These are phyloP conservation scores for Apodemus agrarius DNA, from an alignment of 2,797 vertebrate genomes.

Conservation along the genomic window DNA sequence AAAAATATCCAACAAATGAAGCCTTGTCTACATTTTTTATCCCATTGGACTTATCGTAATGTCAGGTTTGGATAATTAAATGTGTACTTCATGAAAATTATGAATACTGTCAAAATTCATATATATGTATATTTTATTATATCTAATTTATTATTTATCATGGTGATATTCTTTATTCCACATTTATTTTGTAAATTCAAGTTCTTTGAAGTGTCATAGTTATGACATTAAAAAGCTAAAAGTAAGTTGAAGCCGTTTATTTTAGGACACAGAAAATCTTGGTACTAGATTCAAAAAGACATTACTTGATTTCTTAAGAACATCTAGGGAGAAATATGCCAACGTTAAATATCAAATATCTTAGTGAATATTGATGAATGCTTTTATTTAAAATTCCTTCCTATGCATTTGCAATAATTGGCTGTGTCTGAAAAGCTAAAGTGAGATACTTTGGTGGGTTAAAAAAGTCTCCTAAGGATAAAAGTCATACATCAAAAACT, in stretches of 20 bases:
- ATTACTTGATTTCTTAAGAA: slow-evolving; percentile 26
- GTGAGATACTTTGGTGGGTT: neutral
- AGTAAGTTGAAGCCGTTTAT: neutral
- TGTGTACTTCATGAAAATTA: neutral
- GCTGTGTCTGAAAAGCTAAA: neutral
- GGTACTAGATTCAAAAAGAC: neutral
- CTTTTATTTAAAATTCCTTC: slow-evolving; percentile 14
- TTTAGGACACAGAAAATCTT: neutral
- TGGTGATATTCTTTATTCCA: neutral
- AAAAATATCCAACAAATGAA: neutral
- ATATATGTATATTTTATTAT: neutral
- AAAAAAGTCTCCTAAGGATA: neutral
- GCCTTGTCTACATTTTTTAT: neutral
- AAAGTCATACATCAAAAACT: slow-evolving; percentile 53
- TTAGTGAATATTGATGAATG: slow-evolving; percentile 1
- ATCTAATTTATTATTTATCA: neutral
- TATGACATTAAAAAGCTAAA: neutral
- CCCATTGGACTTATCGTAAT: neutral
- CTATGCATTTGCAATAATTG: slow-evolving; percentile 25
- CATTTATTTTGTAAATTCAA: neutral
- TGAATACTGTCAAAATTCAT: neutral
- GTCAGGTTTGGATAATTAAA: neutral
- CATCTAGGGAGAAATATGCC: neutral
- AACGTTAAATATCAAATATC: slow-evolving; percentile 33
- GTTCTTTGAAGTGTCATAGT: neutral